Evolutionary conservation across 1,140 invertebrate species (phyloP).

Genomic region (Campodea augens): DNA sequence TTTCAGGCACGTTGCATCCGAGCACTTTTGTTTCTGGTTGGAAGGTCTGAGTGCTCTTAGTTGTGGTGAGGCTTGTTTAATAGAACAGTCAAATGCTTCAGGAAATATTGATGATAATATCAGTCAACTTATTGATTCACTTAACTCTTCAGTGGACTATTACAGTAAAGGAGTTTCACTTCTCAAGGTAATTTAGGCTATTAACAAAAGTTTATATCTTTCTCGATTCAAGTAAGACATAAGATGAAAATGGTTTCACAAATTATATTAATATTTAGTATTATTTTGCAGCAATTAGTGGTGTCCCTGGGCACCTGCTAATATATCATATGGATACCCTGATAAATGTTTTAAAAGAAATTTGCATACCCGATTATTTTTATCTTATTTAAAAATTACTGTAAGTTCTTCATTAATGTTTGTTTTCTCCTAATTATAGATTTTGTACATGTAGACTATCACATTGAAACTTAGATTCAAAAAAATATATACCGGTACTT

Average conservation of each 20-base stretch:
- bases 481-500: no score
- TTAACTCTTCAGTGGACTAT: slow-evolving; percentile 36
- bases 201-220: slow-evolving; percentile 8
- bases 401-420: no score
- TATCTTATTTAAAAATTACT: no score
- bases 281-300: no score
- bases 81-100: slow-evolving; percentile 19
- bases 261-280: slow-evolving; percentile 2
- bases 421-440: no score
- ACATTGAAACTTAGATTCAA: no score
- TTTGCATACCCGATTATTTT: neutral
- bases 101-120: slow-evolving; percentile 18
- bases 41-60: slow-evolving; percentile 36
- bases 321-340: no score
- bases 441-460: no score
- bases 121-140: slow-evolving; percentile 29
- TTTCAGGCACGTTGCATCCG: slow-evolving; percentile 63
- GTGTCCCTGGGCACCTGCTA: no score
- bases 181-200: slow-evolving; percentile 34
- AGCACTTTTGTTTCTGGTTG: slow-evolving; percentile 80
- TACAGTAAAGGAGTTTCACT: slow-evolving; percentile 46
- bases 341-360: neutral
- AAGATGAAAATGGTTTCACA: neutral
- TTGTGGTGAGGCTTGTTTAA: slow-evolving; percentile 36
- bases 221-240: neutral